These are phyloP conservation scores for Australoheros facetus DNA, from an alignment of 2,797 vertebrate species.

Conservation along the genomic window DNA sequence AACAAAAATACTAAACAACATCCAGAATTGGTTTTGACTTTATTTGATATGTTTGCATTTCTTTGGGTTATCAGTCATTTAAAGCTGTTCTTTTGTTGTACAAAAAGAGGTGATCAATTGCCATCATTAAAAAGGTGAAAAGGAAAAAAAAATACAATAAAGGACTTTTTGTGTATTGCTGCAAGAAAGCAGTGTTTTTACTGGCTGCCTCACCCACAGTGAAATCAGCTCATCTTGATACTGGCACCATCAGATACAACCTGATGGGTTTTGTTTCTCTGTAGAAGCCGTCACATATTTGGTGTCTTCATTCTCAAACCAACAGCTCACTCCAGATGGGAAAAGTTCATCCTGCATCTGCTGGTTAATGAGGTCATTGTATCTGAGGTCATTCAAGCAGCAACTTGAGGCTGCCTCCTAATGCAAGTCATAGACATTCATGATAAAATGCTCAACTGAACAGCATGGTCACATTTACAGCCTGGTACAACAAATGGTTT, in stretches of 20 bases:
- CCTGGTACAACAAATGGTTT: neutral
- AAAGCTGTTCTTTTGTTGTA: conserved; percentile 92
- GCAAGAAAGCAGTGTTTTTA: conserved; percentile 52
- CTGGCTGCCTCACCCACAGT: conserved; percentile 10
- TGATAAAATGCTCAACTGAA: neutral
- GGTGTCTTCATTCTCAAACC: neutral
- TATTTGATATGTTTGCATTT: conserved; percentile 73
- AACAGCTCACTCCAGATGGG: neutral
- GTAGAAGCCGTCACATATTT: neutral
- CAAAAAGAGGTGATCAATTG: conserved; percentile 88
- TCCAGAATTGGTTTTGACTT: conserved; percentile 67
- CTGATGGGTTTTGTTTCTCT: neutral
- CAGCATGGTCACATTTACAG: neutral
- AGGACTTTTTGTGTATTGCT: conserved; percentile 92
- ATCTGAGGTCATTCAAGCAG: neutral
- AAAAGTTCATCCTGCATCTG: neutral
- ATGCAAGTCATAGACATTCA: neutral
- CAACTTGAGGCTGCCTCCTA: neutral
- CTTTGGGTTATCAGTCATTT: conserved; percentile 78
- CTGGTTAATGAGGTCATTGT: neutral
- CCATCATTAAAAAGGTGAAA: conserved; percentile 85
- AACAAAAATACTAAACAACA: conserved; percentile 70
- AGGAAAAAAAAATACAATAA: conserved; percentile 87
- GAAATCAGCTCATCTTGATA: neutral
- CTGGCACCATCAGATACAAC: neutral